Conservation (phyloP, 2,113 vertebrate species). For the Oncorhynchus gorbuscha region DNA sequence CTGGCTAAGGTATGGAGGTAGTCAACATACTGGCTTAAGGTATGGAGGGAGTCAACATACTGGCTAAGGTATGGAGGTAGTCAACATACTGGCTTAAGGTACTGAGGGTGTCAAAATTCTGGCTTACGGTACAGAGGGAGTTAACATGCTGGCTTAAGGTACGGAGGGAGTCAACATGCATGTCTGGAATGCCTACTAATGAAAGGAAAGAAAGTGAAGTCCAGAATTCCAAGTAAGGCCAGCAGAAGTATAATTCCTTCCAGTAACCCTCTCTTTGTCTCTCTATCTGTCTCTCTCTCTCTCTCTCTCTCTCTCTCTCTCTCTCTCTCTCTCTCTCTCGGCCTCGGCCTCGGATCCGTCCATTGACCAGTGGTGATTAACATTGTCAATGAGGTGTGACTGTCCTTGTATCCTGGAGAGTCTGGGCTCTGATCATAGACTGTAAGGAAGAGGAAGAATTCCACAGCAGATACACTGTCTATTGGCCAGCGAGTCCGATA, state of each 20-base stretch:
- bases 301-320: no score
- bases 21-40: no score
- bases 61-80: slow-evolving; percentile 18
- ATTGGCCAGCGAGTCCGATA: slow-evolving; percentile 5
- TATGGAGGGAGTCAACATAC: no score
- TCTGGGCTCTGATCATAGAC: not conserved
- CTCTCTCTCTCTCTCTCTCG: no score
- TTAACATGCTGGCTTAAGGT: no score
- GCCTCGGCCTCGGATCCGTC: not conserved
- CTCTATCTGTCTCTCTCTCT: no score
- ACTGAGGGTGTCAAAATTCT: no score
- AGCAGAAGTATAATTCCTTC: slow-evolving; percentile 13
- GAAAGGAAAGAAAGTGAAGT: slow-evolving; percentile 22
- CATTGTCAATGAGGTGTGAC: not conserved
- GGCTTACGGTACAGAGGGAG: no score
- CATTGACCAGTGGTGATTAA: not conserved
- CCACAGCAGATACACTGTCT: not conserved
- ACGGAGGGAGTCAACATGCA: slow-evolving; percentile 8
- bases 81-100: slow-evolving; percentile 5
- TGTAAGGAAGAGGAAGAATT: slow-evolving; percentile 14
- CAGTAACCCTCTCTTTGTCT: not conserved
- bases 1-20: no score
- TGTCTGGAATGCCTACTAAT: slow-evolving; percentile 45
- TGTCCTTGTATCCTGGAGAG: slow-evolving; percentile 2
- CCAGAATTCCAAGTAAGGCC: slow-evolving; percentile 24